These are phyloP conservation scores for Haliclystus octoradiatus DNA, from an alignment of 30 jellyfish, hydroid and myxozoan species.

Conservation along the genomic window DNA sequence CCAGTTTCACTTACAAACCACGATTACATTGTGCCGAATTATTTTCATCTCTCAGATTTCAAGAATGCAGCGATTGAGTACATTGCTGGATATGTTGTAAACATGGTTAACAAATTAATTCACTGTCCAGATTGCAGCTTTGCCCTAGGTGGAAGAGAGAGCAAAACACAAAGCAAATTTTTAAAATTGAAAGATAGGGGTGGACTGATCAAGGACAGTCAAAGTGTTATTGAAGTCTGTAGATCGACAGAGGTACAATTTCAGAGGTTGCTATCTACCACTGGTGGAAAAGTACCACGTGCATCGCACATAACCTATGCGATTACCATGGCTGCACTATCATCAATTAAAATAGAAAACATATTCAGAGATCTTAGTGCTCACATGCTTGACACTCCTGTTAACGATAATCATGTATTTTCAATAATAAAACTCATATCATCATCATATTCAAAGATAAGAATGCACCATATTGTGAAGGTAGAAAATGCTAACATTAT, in stretches of 20 bases:
- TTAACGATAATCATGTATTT: slow-evolving; percentile 29
- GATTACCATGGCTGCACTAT: slow-evolving; percentile 23
- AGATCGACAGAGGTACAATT: slow-evolving; percentile 32
- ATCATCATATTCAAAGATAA: neutral
- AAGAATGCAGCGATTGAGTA: slow-evolving; percentile 39
- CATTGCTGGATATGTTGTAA: slow-evolving; percentile 37
- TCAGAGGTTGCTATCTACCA: slow-evolving; percentile 25
- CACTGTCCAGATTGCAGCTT: slow-evolving; percentile 12
- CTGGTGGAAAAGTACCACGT: slow-evolving; percentile 50
- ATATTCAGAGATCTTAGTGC: slow-evolving; percentile 20
- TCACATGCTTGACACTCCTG: slow-evolving; percentile 41
- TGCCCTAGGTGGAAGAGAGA: neutral
- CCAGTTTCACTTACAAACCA: slow-evolving; percentile 21
- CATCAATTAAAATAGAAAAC: neutral
- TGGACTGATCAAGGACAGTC: too few species aligned
- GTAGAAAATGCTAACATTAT: too few species aligned
- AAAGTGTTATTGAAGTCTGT: slow-evolving; percentile 42
- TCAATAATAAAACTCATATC: neutral
- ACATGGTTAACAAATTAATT: too few species aligned
- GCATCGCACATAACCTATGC: slow-evolving; percentile 20
- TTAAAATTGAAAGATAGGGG: slow-evolving; percentile 49
- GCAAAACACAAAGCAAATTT: neutral
- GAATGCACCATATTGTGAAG: too few species aligned
- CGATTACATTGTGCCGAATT: slow-evolving; percentile 25
- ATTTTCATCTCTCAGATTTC: slow-evolving; percentile 16